Evolutionary conservation across 2,888 invertebrate genomes (phyloP).

Genomic region (Zygaena filipendulae): DNA sequence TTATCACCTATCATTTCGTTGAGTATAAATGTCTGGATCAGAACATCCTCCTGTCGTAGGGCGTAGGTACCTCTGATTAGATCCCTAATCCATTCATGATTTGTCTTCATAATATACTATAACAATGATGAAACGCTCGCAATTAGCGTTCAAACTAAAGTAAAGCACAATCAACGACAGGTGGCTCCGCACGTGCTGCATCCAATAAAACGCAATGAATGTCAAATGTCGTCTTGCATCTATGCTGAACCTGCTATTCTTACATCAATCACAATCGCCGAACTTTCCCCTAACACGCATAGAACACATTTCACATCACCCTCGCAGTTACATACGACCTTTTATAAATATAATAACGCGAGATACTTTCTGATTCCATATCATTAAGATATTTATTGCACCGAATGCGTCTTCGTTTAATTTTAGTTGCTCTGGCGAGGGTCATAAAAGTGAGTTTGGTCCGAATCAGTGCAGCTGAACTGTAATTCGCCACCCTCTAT

Average conservation of each 20-base stretch:
- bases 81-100: no score
- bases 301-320: slow-evolving; percentile 29
- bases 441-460: slow-evolving; percentile 41
- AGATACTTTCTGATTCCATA: slow-evolving; percentile 67
- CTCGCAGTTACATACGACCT: slow-evolving; percentile 27
- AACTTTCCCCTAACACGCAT: slow-evolving; percentile 25
- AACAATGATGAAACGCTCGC: no score
- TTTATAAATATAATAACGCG: slow-evolving; percentile 23
- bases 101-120: no score
- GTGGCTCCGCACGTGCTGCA: slow-evolving; percentile 61
- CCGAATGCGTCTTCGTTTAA: slow-evolving; percentile 31
- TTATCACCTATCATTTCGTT: no score
- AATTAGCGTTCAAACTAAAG: no score
- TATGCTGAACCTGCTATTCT: slow-evolving; percentile 23
- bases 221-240: slow-evolving; percentile 46
- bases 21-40: no score
- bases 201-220: slow-evolving; percentile 65
- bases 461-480: slow-evolving; percentile 29
- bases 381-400: slow-evolving; percentile 66
- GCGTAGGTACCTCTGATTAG: no score
- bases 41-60: no score
- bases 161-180: slow-evolving; percentile 58
- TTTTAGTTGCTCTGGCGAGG: slow-evolving; percentile 34
- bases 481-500: slow-evolving; percentile 60
- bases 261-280: slow-evolving; percentile 17